Percentiles rank a stretch among this genome's conserved stretches.
Evolutionary conservation across 2,888 invertebrate species (phyloP).

Genomic region (Pristionchus japonicus): DNA sequence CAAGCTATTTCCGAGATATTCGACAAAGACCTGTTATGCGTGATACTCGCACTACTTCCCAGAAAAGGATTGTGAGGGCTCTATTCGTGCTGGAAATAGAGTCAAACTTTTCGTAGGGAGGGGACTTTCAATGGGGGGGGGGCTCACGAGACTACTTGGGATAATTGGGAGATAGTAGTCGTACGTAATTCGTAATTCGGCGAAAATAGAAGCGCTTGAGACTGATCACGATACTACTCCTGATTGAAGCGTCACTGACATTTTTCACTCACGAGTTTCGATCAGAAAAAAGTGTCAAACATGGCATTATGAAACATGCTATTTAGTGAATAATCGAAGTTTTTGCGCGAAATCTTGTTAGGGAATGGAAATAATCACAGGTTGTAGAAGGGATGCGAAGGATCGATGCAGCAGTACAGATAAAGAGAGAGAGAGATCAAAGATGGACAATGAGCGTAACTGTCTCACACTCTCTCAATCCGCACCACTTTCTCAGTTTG

Average conservation of each 20-base stretch:
- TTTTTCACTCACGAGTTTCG: neutral
- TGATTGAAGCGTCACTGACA: neutral
- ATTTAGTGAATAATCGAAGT: neutral
- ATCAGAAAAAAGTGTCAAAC: neutral
- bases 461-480: neutral
- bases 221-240: neutral
- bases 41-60: neutral
- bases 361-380: neutral
- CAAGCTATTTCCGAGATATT: neutral
- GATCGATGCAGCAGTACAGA: neutral
- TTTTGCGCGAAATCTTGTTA: neutral
- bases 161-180: neutral
- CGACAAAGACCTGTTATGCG: neutral
- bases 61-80: neutral
- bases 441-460: neutral
- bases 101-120: neutral
- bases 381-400: neutral
- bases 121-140: neutral
- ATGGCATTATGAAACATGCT: neutral
- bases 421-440: neutral
- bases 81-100: neutral
- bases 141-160: neutral
- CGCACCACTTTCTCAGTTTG: neutral
- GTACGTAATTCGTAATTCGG: neutral
- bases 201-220: neutral